A percentile compares a stretch with the other conserved stretches of the same genome.
phyloP scores from a whole-genome alignment of 23 tunicate species.

The Clavelina lepadiformis region DNA sequence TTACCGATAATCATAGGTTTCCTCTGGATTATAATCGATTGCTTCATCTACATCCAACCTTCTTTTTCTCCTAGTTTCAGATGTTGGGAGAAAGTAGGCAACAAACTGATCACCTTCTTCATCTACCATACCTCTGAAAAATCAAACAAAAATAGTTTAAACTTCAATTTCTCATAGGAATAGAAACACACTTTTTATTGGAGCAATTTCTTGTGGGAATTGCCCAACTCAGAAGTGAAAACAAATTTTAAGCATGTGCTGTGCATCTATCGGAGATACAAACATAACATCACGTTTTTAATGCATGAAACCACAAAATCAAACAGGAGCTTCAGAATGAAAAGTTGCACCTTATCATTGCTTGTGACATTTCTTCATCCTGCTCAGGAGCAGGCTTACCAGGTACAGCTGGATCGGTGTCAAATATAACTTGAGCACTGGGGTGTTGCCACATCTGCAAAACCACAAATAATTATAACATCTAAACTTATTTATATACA shows the following conservation, averaged over 20 bases:
- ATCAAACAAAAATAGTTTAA: no score
- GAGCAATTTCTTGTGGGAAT: no score
- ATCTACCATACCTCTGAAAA: constrained; percentile 96
- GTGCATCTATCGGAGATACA: no score
- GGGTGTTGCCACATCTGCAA: constrained; percentile 99
- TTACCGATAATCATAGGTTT: constrained; percentile 84
- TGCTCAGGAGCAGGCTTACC: constrained; percentile 48
- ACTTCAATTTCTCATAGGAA: no score
- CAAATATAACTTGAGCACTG: constrained; percentile 98
- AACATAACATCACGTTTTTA: no score
- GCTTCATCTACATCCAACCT: constrained; percentile 61
- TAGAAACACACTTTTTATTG: no score
- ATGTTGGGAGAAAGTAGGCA: constrained; percentile 93
- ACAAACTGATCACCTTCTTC: constrained; percentile 98
- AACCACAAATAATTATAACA: neutral
- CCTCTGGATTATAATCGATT: constrained; percentile 81
- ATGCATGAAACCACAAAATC: neutral
- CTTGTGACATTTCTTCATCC: constrained; percentile 96
- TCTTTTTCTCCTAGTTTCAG: constrained; percentile 72
- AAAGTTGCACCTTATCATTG: constrained; percentile 90
- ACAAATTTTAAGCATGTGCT: no score
- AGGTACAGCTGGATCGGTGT: constrained; percentile 88
- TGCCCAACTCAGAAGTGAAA: no score
- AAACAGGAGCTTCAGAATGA: neutral
- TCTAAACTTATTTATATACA: neutral